Evolutionary conservation across 2,888 invertebrate genomes (phyloP).

Genomic region (Chloroclysta siterata): DNA sequence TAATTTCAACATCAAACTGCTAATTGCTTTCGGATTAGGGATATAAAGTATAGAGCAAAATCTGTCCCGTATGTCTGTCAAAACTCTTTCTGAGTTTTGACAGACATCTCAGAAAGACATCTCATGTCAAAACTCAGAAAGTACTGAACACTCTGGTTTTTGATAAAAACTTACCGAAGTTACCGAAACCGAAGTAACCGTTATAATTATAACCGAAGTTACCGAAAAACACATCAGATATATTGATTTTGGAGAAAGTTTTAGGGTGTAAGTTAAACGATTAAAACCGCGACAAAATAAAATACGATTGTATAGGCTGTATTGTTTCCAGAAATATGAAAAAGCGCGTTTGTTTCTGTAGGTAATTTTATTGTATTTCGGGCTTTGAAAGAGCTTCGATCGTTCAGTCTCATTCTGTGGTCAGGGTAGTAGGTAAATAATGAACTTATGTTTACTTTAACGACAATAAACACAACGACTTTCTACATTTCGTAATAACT

Average conservation of each 20-base stretch:
- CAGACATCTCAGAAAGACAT: too few relatives aligned
- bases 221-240: too few relatives aligned
- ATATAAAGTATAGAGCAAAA: background rate
- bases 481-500: too few relatives aligned
- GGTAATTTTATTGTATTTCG: background rate
- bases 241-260: background rate
- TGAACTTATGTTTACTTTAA: background rate
- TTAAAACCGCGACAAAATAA: background rate
- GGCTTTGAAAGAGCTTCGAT: background rate
- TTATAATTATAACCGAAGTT: too few relatives aligned
- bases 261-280: background rate
- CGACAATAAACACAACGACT: too few relatives aligned
- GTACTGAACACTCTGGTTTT: background rate
- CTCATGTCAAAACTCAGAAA: background rate
- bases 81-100: too few relatives aligned
- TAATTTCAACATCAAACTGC: constrained; percentile 31
- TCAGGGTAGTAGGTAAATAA: background rate
- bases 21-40: constrained; percentile 29
- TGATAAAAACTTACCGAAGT: background rate
- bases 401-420: background rate
- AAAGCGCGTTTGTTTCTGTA: too few relatives aligned
- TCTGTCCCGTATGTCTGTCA: background rate
- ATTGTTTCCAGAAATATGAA: background rate
- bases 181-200: too few relatives aligned
- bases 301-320: background rate